Evolutionary conservation across 2,113 vertebrate genomes (phyloP), one percentile per base, ranked within the genome.

Genomic region (Puntigrus tetrazona): DNA sequence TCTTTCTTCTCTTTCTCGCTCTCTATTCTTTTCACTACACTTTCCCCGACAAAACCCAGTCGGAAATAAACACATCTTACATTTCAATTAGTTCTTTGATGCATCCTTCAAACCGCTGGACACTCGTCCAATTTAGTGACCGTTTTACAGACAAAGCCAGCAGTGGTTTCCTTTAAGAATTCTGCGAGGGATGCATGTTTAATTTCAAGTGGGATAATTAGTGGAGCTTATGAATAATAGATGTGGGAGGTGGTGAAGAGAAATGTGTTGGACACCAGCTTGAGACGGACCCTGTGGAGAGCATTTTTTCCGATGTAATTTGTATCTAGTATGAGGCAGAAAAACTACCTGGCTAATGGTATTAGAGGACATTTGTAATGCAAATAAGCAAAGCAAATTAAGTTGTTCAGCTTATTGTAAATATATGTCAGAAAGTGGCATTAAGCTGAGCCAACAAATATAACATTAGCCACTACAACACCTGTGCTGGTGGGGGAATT

Each of bases 401-500:
- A 73, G 22, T 3, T 25, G 22, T 41, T 73, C 9, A 41, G 41
- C n/a, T 73, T 45, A 27, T 25, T 73, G 70, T 73, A 27, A 45
- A 73, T 73, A 25, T 45, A 27, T 25, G n/a, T 45, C n/a, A 25
- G 5, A 9, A 45, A 45, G 57, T 65, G 47, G 4, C 14, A 47
- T 31, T 80, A 65, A 31, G 31, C 6, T 16, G 5, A 0, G 1
- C 52, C 4, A 76, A n/a, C 25, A 63, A 36, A 65, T 22, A 22
- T 13, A 45, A 70, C 7, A 13, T 36, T 22, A n/a, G 52, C 9
- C 13, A 36, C 16, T 84, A 22, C 18, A 45, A 73, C 61, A 99
- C 98, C 98, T 96, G 97, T 99, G 92, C 97, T 98, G 84, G 97
- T 99, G 41, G 98, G 97, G 14, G 98, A 99, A 93, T 99, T 98